Percentiles rank a stretch among this genome's conserved stretches.
Conservation (phyloP, 2,797 vertebrate genomes). For the Enteromius viviparus region DNA sequence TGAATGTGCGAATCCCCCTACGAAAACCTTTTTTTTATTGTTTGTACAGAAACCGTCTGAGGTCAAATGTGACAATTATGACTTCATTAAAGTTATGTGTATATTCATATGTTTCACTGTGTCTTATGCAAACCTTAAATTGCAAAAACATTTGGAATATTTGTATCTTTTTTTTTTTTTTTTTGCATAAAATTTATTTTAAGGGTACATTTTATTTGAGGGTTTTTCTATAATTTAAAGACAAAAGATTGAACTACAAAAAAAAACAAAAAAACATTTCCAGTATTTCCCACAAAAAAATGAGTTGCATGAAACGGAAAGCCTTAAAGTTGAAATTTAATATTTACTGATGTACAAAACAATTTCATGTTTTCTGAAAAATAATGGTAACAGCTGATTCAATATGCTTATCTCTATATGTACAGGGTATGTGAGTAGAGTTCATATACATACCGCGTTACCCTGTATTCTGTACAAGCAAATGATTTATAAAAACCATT, state of each 20-base stretch:
- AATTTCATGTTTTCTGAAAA: conserved; percentile 80
- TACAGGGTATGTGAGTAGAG: conserved; percentile 69
- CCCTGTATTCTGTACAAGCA: conserved; percentile 79
- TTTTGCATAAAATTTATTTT: too few species aligned
- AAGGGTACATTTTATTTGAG: background rate
- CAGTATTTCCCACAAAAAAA: conserved; percentile 1
- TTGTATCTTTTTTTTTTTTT: background rate
- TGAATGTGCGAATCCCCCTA: conserved; percentile 31
- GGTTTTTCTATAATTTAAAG: background rate
- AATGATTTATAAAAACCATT: conserved; percentile 72
- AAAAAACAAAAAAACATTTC: background rate
- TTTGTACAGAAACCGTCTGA: conserved; percentile 53
- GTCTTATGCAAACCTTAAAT: background rate
- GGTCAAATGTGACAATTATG: conserved; percentile 50
- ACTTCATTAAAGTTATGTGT: conserved; percentile 56
- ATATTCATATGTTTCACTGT: conserved; percentile 20
- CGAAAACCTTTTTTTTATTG: conserved; percentile 37
- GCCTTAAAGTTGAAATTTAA: conserved; percentile 63
- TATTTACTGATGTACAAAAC: conserved; percentile 68
- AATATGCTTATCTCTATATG: conserved; percentile 76
- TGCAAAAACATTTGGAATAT: background rate
- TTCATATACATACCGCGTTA: conserved; percentile 68
- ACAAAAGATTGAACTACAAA: background rate
- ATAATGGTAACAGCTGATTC: conserved; percentile 81
- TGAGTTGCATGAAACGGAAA: background rate